These are phyloP conservation scores for Cirrhinus mrigala DNA, from an alignment of 2,797 vertebrate species.

Conservation along the genomic window DNA sequence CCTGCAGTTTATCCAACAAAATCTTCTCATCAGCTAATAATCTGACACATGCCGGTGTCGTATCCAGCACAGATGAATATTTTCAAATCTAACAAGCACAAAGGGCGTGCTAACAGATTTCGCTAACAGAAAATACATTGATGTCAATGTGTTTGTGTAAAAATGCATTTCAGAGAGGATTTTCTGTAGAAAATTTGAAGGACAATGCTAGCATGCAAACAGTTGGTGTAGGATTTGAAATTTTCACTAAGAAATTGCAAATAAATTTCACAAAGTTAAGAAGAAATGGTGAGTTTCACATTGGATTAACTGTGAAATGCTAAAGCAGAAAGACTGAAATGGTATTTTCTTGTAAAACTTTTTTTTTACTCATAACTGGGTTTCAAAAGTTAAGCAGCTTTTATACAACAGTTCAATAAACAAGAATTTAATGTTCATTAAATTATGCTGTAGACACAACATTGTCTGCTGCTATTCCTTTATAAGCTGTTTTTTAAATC, in stretches of 20 bases:
- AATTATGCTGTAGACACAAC: not conserved
- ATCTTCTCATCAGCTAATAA: not conserved
- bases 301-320: not conserved
- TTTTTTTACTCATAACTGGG: too few relatives aligned
- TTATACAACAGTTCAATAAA: not conserved
- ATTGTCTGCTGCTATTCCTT: too few relatives aligned
- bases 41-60: not conserved
- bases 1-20: slow-evolving; percentile 14
- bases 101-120: not conserved
- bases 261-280: too few relatives aligned
- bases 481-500: too few relatives aligned
- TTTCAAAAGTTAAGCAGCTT: not conserved
- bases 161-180: not conserved
- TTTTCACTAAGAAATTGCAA: not conserved
- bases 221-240: not conserved
- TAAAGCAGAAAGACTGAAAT: too few relatives aligned
- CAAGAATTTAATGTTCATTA: not conserved
- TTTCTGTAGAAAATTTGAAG: not conserved
- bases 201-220: not conserved
- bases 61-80: not conserved
- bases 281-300: too few relatives aligned
- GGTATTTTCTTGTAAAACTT: too few relatives aligned
- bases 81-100: not conserved
- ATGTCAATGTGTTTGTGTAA: too few relatives aligned
- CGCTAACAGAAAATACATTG: not conserved